Conservation (phyloP, 2,113 vertebrate species). For the Cochlearius cochlearius region DNA sequence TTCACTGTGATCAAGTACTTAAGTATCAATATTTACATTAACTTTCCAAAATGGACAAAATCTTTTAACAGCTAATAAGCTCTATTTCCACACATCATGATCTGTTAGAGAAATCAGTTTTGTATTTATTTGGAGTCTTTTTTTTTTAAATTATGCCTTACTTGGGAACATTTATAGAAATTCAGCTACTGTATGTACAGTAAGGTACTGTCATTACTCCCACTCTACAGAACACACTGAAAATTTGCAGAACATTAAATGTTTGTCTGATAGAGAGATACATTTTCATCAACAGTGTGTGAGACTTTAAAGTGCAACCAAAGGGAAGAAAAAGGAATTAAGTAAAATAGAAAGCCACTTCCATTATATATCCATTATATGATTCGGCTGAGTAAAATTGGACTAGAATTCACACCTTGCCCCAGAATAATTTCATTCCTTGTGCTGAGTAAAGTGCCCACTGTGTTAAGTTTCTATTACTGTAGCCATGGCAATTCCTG, state of each 20-base stretch:
- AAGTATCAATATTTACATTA: background rate
- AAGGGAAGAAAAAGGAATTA: background rate
- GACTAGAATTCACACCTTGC: background rate
- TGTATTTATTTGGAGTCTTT: background rate
- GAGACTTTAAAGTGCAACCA: background rate
- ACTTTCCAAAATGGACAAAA: background rate
- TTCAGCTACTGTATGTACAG: background rate
- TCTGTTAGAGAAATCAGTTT: background rate
- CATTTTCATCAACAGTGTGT: background rate
- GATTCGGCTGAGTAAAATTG: background rate
- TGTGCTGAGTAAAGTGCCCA: background rate
- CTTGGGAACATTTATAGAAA: background rate
- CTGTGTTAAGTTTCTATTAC: constrained; percentile 1
- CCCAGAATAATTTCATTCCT: constrained; percentile 2
- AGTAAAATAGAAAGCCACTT: background rate
- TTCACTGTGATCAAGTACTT: background rate
- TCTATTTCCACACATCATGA: background rate
- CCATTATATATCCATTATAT: background rate
- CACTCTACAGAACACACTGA: background rate
- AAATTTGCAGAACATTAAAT: background rate
- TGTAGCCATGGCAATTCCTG: constrained; percentile 31
- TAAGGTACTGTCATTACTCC: background rate
- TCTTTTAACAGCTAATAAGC: background rate
- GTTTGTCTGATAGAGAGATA: background rate
- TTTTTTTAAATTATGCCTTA: background rate